Percentiles rank a stretch among this genome's conserved stretches.
phyloP scores from a whole-genome alignment of 2,113 vertebrate genomes.

The Motacilla tschutschensis region DNA sequence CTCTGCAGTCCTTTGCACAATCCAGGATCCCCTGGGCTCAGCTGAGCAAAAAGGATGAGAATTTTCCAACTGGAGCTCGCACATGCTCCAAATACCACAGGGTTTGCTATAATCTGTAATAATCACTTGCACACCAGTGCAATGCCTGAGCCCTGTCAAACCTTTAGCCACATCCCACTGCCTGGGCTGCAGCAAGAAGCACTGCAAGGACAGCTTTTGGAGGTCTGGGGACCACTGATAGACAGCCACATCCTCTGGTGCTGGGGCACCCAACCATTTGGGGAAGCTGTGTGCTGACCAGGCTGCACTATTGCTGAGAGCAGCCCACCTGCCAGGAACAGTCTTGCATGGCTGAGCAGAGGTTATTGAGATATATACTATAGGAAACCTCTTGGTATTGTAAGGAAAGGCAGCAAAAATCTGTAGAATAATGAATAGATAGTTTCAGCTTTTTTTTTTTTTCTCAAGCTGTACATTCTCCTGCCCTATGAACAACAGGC shows the following conservation, averaged over 20 bases:
- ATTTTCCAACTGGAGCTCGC: background rate
- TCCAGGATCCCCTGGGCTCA: background rate
- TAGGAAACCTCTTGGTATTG: background rate
- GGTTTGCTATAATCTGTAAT: background rate
- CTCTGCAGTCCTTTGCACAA: background rate
- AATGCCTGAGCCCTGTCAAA: background rate
- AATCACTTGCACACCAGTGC: fast-evolving
- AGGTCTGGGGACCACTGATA: fast-evolving
- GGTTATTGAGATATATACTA: background rate
- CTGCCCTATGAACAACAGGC: background rate
- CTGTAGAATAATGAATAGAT: background rate
- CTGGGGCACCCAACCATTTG: background rate
- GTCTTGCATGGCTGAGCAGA: background rate
- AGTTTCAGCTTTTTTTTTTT: background rate
- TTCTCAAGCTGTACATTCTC: background rate
- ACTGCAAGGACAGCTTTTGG: background rate
- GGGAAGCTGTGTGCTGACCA: background rate
- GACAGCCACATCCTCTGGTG: background rate
- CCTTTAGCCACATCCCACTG: background rate
- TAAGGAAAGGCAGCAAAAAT: background rate
- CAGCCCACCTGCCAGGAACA: background rate
- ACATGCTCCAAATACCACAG: background rate
- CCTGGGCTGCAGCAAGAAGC: background rate
- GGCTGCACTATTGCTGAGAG: background rate
- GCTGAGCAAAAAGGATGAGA: background rate